Evolutionary conservation across 2,113 vertebrate genomes (phyloP), one percentile per base, ranked within the genome.

Genomic region (Nicator chloris): DNA sequence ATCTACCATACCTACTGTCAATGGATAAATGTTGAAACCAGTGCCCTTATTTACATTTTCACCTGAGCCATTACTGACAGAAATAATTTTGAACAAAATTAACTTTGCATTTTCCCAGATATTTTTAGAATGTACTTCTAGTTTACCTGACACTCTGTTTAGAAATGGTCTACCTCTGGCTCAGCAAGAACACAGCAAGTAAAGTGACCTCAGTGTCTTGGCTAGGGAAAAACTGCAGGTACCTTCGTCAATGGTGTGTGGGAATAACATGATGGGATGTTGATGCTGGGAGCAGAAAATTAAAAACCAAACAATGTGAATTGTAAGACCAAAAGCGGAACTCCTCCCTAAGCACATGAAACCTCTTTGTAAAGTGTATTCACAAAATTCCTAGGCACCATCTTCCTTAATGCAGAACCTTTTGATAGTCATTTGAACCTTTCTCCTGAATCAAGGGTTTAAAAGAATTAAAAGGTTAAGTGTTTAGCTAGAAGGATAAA

Each of bases 231-330:
- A 44, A 31, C 4, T 21, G 50, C 44, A 82, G 8, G 14, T 47
- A 21, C 0, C 0, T 45, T 79, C 31, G 53, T 17, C 15, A 51
- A 3, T 6, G 7, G 7, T 20, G 3, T 26, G 7, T 4, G 20
- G 33, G 28, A 91, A 54, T 33, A 51, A 30, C 8, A 13, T 23
- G 44, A 39, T 70, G 13, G 23, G 4, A 64, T 37, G 37, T 37
- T 15, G 15, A 15, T 27, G 13, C 1, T 64, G 24, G 26, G 6
- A 86, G 17, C 28, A 63, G 22, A 75, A 17, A 1, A 2, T 31
- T 68, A 82, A 50, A 45, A 90, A 80, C 26, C 50, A 68, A 91
- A 40, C 18, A n/a, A 45, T 72, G 26, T 47, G 24, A 89, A 37
- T 2, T 72, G 2, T 31, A 65, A 70, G 23, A 86, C 11, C 12